phyloP scores from a whole-genome alignment of 2,113 vertebrate species.

The Sinocyclocheilus anshuiensis region DNA sequence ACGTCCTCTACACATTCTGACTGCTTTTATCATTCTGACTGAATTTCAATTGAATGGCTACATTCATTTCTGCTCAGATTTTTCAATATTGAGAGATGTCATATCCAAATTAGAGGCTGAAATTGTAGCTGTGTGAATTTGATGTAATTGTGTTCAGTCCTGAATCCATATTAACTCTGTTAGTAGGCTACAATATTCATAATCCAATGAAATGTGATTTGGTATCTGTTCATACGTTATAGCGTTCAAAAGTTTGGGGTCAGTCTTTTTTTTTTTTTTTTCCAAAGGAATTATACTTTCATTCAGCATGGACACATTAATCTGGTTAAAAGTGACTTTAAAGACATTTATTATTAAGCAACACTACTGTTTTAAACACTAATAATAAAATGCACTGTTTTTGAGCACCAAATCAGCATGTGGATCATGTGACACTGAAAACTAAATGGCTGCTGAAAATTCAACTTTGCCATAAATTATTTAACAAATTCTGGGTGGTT shows the following conservation, averaged over 20 bases:
- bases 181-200: neutral
- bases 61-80: conserved; percentile 22
- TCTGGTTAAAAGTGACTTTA: neutral
- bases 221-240: neutral
- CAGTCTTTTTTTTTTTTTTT: neutral
- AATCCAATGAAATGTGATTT: neutral
- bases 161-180: neutral
- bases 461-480: neutral
- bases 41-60: conserved; percentile 27
- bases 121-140: neutral
- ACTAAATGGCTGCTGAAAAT: neutral
- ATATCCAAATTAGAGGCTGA: conserved; percentile 11
- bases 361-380: neutral
- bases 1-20: conserved; percentile 11
- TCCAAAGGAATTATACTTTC: neutral
- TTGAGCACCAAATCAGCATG: neutral
- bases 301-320: neutral
- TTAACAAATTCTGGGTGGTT: too few relatives aligned
- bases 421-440: neutral
- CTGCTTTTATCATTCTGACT: conserved; percentile 29
- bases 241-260: neutral
- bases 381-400: neutral
- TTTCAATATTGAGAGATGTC: neutral
- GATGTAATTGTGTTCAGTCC: neutral
- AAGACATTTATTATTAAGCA: neutral